phyloP scores from a whole-genome alignment of 2,888 invertebrate species.

The Junonia oenone region DNA sequence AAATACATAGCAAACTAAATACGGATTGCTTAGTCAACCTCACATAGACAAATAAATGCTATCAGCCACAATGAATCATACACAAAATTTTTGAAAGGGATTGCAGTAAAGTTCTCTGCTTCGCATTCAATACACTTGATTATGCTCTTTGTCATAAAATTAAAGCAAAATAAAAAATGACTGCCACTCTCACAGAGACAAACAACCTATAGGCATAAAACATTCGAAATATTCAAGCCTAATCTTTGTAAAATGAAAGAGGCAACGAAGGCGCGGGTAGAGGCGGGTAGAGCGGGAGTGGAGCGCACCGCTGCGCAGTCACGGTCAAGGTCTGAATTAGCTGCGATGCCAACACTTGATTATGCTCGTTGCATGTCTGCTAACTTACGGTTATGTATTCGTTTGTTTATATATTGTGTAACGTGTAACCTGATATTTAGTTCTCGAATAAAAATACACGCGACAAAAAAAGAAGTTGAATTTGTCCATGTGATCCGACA shows the following conservation, averaged over 20 bases:
- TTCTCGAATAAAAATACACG: neutral
- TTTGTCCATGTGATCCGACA: neutral
- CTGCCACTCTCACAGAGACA: neutral
- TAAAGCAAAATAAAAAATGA: neutral
- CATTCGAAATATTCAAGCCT: neutral
- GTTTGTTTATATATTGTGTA: constrained; percentile 28
- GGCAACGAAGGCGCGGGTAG: constrained; percentile 32
- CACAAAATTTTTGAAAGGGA: too few species aligned
- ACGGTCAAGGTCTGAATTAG: constrained; percentile 69
- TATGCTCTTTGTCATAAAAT: too few species aligned
- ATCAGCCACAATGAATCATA: too few species aligned
- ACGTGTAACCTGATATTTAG: constrained; percentile 13
- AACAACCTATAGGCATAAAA: neutral
- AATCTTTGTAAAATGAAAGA: constrained; percentile 31
- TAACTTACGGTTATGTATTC: constrained; percentile 40
- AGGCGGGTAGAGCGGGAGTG: constrained; percentile 40
- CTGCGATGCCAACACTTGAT: constrained; percentile 42
- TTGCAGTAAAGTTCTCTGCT: too few species aligned
- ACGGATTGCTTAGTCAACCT: too few species aligned
- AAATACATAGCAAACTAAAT: too few species aligned
- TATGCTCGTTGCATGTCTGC: constrained; percentile 41
- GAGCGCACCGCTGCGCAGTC: constrained; percentile 57
- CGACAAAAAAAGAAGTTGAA: neutral
- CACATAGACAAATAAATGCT: too few species aligned
- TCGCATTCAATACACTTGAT: too few species aligned